Evolutionary conservation across 1,140 invertebrate species (phyloP), one percentile per base, ranked within the genome.

Genomic region (Centruroides sculpturatus): DNA sequence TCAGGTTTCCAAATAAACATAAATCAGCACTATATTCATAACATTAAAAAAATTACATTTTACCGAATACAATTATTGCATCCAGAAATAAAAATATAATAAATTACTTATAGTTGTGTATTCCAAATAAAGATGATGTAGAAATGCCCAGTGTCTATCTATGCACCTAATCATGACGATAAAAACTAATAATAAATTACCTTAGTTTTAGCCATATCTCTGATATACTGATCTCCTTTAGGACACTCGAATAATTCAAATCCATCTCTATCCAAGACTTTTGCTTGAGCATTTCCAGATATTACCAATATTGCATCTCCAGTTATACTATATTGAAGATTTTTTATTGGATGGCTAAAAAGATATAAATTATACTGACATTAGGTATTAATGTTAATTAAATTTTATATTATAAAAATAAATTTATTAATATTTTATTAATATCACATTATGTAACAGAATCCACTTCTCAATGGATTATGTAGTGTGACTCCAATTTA

Each of bases 201-300:
- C 77, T 97, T 96, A 0, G 95, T 99, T 66, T 82, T 81, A 0
- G 86, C 83, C 84, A 93, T 91, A 74, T 99, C 95, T 3, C 85
- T 83, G 47, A 99, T 85, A 70, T 98, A 99, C 74, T 95, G 93
- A 75, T 98, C 94, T 8, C 73, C 81, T 75, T 97, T 95, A 0
- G 92, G 85, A 68, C 93, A 98, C 75, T 99, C 94, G 12, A 92
- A 80, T 61, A 92, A 83, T 72, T 98, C 93, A 69, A 92, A 92
- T 3, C 96, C 97, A 75, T 99, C 95, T 59, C 95, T 78, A 72
- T 98, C 95, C 4, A 98, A 72, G 0, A 99, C 83, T 75, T 98
- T 98, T 0, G 95, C 92, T 66, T 81, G 80, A 5, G 77, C 73
- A 58, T 87, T 86, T 0, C 92, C 94, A n/a, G 92, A 87, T 8